Percentiles rank a stretch among this genome's conserved stretches.
phyloP scores from a whole-genome alignment of 2,113 vertebrate genomes.

The Tetrax tetrax region DNA sequence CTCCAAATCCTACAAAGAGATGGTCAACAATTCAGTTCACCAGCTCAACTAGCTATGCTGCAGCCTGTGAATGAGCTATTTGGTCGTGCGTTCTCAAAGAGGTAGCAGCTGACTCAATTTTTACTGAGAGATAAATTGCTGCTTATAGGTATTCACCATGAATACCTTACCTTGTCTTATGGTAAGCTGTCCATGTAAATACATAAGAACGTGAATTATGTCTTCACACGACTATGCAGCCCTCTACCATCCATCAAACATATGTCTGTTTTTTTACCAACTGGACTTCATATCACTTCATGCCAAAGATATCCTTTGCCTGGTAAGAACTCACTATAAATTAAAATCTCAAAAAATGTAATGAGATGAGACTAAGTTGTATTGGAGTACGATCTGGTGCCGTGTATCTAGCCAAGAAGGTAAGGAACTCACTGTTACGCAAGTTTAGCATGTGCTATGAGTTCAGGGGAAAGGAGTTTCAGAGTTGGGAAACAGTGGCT shows the following conservation, averaged over 20 bases:
- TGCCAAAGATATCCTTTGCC: background rate
- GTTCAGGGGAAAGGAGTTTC: background rate
- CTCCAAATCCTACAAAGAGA: background rate
- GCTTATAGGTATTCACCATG: background rate
- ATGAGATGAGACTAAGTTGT: background rate
- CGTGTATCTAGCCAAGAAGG: background rate
- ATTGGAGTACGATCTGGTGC: background rate
- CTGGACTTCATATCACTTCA: background rate
- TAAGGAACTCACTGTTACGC: background rate
- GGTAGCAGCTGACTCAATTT: background rate
- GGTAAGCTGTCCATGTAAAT: background rate
- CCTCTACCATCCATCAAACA: background rate
- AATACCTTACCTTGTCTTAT: background rate
- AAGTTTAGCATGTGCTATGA: background rate
- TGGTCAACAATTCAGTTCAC: background rate
- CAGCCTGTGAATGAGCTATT: background rate
- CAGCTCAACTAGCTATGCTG: background rate
- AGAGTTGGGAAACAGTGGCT: background rate
- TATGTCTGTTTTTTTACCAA: background rate
- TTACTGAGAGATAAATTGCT: background rate
- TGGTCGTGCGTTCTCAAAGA: background rate
- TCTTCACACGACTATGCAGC: background rate
- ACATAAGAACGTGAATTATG: background rate
- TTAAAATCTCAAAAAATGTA: background rate
- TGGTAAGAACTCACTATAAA: background rate